phyloP scores from a whole-genome alignment of 2,888 invertebrate genomes.

The Margaritifera margaritifera region DNA sequence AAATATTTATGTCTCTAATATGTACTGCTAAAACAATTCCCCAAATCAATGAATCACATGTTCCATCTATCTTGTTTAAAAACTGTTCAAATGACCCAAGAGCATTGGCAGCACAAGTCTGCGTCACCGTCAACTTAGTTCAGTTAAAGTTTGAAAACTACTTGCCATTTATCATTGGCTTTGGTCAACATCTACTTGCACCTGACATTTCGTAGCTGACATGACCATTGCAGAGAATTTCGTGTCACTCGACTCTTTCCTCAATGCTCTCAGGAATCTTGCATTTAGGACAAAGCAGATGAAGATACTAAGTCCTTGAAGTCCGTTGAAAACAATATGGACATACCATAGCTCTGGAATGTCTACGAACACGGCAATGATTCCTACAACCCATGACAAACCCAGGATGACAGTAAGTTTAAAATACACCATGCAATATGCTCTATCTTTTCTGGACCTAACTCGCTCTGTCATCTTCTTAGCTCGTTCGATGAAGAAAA shows the following conservation, averaged over 20 bases:
- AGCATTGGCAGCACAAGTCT: too few species aligned
- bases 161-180: too few species aligned
- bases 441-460: slow-evolving; percentile 4
- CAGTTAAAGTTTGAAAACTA: too few species aligned
- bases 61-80: too few species aligned
- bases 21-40: too few species aligned
- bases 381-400: slow-evolving; percentile 21
- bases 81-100: too few species aligned
- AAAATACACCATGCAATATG: slow-evolving; percentile 18
- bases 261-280: slow-evolving; percentile 8
- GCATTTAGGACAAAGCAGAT: slow-evolving; percentile 22
- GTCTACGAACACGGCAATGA: slow-evolving; percentile 13
- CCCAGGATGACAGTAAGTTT: slow-evolving; percentile 24
- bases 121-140: too few species aligned
- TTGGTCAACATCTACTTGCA: too few species aligned
- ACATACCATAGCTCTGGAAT: slow-evolving; percentile 17
- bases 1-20: too few species aligned
- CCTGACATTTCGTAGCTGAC: too few species aligned
- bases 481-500: slow-evolving; percentile 10
- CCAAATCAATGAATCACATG: too few species aligned
- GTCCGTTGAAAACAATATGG: slow-evolving; percentile 22
- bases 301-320: slow-evolving; percentile 23
- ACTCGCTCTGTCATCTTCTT: slow-evolving; percentile 2
- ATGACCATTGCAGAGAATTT: background rate
- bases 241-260: background rate